Evolutionary conservation across 2,113 vertebrate species (phyloP).

Genomic region (Lutjanus erythropterus): DNA sequence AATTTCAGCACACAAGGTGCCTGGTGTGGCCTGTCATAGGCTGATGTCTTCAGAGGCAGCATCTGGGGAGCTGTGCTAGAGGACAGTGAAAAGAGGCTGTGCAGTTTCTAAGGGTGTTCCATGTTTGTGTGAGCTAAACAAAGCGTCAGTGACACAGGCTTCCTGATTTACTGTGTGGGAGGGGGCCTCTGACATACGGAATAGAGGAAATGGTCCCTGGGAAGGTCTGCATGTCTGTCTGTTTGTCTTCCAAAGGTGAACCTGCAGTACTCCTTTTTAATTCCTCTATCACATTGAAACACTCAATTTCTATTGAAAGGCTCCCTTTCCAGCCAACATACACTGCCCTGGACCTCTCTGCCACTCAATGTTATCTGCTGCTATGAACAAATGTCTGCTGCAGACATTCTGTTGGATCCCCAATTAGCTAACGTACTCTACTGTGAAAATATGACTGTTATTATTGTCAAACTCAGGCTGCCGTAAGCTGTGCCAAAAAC

Average conservation of each 20-base stretch:
- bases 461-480: conserved; percentile 30
- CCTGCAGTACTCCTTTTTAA: not conserved
- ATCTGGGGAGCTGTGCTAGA: conserved; percentile 19
- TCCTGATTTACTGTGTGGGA: conserved; percentile 68
- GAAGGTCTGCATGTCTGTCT: conserved; percentile 57
- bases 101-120: conserved; percentile 61
- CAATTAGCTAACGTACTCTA: conserved; percentile 61
- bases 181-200: conserved; percentile 57
- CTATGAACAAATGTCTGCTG: conserved; percentile 44
- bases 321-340: conserved; percentile 21
- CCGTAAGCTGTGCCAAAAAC: conserved; percentile 30
- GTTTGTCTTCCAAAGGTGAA: conserved; percentile 57
- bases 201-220: conserved; percentile 49
- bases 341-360: not conserved
- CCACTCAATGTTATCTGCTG: conserved; percentile 13
- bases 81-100: conserved; percentile 54
- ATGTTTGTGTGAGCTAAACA: conserved; percentile 67
- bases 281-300: not conserved
- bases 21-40: not conserved
- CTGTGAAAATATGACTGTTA: conserved; percentile 57
- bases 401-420: conserved; percentile 39
- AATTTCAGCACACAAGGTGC: conserved; percentile 33
- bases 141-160: conserved; percentile 67
- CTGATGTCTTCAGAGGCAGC: conserved; percentile 6
- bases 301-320: not conserved